phyloP scores from a whole-genome alignment of 1,140 invertebrate species.

The Eubasilissa regina region DNA sequence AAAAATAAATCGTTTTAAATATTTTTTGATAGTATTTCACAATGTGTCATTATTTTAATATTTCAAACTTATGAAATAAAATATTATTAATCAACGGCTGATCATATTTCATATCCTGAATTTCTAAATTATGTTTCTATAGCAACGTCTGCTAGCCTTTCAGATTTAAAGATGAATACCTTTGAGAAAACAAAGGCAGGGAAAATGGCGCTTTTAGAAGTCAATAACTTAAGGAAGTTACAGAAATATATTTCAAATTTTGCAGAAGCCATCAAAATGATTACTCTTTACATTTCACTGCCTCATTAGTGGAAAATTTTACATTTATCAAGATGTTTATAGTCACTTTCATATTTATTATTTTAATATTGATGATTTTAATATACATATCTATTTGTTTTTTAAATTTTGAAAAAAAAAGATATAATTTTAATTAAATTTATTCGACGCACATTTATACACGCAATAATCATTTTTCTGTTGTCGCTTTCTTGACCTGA shows the following conservation, averaged over 20 bases:
- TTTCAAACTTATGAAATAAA: conserved; percentile 1
- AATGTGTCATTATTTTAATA: no score
- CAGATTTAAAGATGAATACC: conserved; percentile 26
- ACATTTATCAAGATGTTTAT: no score
- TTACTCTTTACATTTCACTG: conserved; percentile 22
- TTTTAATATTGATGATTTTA: no score
- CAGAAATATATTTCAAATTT: conserved; percentile 34
- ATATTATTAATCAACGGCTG: conserved; percentile 13
- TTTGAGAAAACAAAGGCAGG: conserved; percentile 18
- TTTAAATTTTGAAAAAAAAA: no score
- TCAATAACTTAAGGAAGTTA: conserved; percentile 30
- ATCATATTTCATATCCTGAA: conserved; percentile 8
- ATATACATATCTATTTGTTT: no score
- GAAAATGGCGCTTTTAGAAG: conserved; percentile 32
- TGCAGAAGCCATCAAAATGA: conserved; percentile 21
- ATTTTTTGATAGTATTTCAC: no score
- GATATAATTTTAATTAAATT: no score
- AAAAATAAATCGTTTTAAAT: no score
- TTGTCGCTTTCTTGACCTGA: no score
- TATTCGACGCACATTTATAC: no score
- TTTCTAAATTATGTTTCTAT: not conserved
- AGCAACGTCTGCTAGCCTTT: not conserved
- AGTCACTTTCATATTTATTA: no score
- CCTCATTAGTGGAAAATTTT: not conserved
- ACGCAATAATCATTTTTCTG: no score